Percentiles rank a stretch among this genome's conserved stretches.
Evolutionary conservation across 2,113 vertebrate genomes (phyloP).

Genomic region (Ellobius talpinus): DNA sequence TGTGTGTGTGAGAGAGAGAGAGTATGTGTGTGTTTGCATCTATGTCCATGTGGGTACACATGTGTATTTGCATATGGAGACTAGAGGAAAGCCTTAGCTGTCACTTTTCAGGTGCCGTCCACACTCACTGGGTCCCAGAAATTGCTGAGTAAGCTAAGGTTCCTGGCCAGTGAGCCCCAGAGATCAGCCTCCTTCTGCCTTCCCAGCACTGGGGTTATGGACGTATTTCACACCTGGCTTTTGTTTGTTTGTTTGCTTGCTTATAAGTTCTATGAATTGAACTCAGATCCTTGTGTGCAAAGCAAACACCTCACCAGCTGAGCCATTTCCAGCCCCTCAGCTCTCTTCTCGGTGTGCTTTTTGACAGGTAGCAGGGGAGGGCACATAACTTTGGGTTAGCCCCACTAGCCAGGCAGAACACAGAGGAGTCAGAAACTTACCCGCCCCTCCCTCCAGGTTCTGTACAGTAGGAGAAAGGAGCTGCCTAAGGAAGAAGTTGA

Average conservation of each 20-base stretch:
- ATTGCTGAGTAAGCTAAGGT: background rate
- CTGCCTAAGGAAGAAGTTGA: fast-evolving
- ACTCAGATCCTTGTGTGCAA: background rate
- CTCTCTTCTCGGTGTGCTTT: background rate
- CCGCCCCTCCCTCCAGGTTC: background rate
- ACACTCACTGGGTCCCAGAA: background rate
- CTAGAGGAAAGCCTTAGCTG: too few species aligned
- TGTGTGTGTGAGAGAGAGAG: too few species aligned
- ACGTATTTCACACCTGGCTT: background rate
- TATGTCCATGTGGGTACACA: background rate
- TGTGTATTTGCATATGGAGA: background rate
- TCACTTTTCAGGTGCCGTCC: background rate
- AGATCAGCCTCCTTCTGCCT: background rate
- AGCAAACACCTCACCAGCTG: background rate
- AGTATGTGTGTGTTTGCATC: background rate
- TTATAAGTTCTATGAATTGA: background rate
- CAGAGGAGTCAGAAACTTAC: fast-evolving
- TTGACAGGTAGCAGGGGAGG: background rate
- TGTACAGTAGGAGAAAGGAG: fast-evolving
- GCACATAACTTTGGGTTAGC: fast-evolving
- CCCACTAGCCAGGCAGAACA: fast-evolving
- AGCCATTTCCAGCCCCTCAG: background rate
- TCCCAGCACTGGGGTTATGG: too few species aligned
- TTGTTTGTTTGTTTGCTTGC: too few species aligned
- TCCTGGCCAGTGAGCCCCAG: background rate